Conservation (phyloP, 1,140 invertebrate species). For the Halictus rubicundus region DNA sequence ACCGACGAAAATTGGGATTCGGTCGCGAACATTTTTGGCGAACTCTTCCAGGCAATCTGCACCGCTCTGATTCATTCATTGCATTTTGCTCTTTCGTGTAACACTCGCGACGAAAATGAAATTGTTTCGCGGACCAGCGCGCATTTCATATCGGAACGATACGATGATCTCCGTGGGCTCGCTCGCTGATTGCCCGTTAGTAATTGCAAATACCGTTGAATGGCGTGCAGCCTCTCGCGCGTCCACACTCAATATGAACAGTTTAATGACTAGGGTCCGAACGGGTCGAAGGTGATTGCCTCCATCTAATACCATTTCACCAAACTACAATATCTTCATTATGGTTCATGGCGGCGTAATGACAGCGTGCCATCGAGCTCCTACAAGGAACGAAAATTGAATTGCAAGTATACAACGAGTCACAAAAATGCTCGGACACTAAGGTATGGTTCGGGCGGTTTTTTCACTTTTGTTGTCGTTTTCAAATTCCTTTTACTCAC, state of each 20-base stretch:
- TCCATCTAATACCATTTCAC: background rate
- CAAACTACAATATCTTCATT: background rate
- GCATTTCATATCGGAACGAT: background rate
- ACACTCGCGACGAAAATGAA: background rate
- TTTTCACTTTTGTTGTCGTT: no score
- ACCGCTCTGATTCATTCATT: background rate
- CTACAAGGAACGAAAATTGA: background rate
- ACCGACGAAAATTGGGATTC: background rate
- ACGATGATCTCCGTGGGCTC: background rate
- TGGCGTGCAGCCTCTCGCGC: background rate
- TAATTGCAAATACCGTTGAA: constrained; percentile 8
- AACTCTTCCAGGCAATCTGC: background rate
- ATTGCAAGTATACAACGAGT: background rate
- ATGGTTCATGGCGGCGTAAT: background rate
- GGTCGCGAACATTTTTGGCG: constrained; percentile 10
- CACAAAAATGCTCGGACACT: no score
- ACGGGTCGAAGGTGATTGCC: constrained; percentile 1
- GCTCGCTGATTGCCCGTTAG: background rate
- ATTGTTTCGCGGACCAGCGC: background rate
- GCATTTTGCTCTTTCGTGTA: no score
- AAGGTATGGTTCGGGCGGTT: no score
- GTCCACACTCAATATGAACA: constrained; percentile 2
- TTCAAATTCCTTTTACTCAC: no score
- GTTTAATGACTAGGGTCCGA: constrained; percentile 2
- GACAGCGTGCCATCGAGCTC: background rate